Evolutionary conservation across 1,140 invertebrate genomes (phyloP).

Genomic region (Muscidifurax raptorellus): DNA sequence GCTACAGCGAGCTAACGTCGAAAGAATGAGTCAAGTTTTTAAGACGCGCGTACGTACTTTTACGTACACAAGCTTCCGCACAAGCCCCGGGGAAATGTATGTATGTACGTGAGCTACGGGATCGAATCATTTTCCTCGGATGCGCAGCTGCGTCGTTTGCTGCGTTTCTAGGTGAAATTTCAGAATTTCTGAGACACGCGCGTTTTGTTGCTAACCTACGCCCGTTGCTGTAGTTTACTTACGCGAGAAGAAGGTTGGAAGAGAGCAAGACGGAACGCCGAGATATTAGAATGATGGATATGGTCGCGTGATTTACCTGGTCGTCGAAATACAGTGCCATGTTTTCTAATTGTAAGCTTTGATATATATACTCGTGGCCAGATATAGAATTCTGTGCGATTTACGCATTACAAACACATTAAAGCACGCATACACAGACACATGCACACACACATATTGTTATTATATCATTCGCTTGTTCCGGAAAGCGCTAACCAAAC

Average conservation of each 20-base stretch:
- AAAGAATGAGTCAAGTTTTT: background rate
- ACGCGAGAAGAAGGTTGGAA: background rate
- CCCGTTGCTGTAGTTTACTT: background rate
- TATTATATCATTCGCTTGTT: background rate
- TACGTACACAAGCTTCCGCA: no score
- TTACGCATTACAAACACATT: no score
- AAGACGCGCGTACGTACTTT: background rate
- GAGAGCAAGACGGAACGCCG: background rate
- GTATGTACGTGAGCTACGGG: background rate
- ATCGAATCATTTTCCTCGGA: slow-evolving; percentile 9
- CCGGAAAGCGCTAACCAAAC: background rate
- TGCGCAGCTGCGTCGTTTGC: background rate
- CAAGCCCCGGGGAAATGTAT: slow-evolving; percentile 13
- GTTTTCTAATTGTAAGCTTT: no score
- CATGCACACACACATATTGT: no score
- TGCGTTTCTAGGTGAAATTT: background rate
- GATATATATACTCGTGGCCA: no score
- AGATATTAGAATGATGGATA: background rate
- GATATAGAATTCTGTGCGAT: no score
- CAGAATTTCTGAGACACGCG: background rate
- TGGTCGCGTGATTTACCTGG: background rate
- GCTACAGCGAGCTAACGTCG: background rate
- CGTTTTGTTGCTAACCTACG: background rate
- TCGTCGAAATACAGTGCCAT: background rate
- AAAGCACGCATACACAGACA: no score